Conservation (phyloP, 2,888 invertebrate genomes). For the Chydorus sphaericus region DNA sequence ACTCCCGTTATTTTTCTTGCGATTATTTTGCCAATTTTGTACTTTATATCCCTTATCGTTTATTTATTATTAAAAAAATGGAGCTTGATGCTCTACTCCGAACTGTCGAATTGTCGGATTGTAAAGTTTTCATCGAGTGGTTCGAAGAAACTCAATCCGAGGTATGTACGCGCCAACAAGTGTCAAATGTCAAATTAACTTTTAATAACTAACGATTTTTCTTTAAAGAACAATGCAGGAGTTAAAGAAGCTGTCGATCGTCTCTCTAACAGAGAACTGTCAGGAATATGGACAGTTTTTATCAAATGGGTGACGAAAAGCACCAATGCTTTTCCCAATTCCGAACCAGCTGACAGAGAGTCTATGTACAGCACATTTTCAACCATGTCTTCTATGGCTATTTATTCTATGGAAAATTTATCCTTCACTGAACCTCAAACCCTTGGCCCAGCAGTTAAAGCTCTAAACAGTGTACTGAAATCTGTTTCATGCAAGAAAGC, state of each 20-base stretch:
- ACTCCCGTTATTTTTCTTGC: no score
- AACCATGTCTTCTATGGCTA: not conserved
- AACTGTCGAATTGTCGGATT: not conserved
- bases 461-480: not conserved
- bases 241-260: not conserved
- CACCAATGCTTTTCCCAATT: not conserved
- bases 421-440: not conserved
- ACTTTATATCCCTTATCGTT: not conserved
- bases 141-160: not conserved
- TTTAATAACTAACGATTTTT: no score
- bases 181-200: no score
- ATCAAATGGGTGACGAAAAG: not conserved
- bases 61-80: not conserved
- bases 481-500: not conserved
- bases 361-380: not conserved
- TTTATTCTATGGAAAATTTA: not conserved
- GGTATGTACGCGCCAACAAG: no score
- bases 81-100: not conserved
- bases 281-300: conserved; percentile 2
- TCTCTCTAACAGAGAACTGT: not conserved
- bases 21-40: no score
- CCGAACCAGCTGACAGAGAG: not conserved
- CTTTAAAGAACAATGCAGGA: not conserved
- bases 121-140: not conserved
- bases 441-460: not conserved